phyloP scores from a whole-genome alignment of 1,140 invertebrate genomes.

The Mizuhopecten yessoensis region DNA sequence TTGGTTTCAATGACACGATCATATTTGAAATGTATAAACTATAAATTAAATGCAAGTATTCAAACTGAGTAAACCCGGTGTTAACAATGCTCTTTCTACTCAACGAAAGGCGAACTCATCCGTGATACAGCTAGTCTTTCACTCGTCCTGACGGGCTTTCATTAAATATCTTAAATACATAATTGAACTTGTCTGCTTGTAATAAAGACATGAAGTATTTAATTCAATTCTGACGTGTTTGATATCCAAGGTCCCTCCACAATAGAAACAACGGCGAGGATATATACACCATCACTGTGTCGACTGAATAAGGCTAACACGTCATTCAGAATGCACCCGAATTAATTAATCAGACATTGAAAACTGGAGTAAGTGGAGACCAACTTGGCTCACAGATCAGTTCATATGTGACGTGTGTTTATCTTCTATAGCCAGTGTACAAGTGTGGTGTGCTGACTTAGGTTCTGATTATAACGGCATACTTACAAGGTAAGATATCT shows the following conservation, averaged over 20 bases:
- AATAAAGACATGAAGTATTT: constrained; percentile 33
- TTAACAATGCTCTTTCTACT: background rate
- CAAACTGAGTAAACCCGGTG: background rate
- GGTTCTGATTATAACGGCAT: too few relatives aligned
- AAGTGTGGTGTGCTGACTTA: background rate
- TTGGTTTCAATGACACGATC: background rate
- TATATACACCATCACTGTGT: background rate
- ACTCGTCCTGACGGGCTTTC: background rate
- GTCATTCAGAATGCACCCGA: background rate
- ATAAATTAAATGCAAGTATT: background rate
- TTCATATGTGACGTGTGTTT: background rate
- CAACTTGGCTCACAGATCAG: background rate
- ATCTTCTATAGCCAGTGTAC: too few relatives aligned
- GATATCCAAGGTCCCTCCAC: constrained; percentile 6
- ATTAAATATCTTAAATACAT: background rate
- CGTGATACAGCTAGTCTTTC: background rate
- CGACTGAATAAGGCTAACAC: background rate
- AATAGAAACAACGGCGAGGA: background rate
- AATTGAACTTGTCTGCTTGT: background rate
- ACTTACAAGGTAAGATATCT: too few relatives aligned
- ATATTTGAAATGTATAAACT: background rate
- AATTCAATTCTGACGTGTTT: background rate
- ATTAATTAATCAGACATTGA: background rate
- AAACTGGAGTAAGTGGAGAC: background rate
- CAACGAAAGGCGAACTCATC: background rate